Base-by-base conservation (phyloP, 2,113 vertebrate species). In the Tenebrosternarchus preto region DNA sequence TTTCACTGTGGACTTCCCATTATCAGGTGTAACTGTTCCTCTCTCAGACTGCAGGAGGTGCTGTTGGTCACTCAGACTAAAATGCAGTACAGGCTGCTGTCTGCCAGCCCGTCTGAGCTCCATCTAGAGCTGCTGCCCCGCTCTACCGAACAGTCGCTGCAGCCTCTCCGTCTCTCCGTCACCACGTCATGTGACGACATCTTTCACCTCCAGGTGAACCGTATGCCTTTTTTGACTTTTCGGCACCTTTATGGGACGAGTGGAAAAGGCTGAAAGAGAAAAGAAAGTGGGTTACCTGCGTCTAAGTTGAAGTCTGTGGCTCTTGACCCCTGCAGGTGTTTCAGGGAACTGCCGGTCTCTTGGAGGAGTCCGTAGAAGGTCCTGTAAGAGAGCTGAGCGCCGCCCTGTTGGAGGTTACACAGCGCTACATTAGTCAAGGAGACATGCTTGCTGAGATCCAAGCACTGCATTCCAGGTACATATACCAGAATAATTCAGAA, bases 401-500 rank as follows among this genome's bases (percentile, higher is more conserved):
- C 1, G 78, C 85, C 75, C 78, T 93, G 80, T 82, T 89, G 81
- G 89, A 90, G 59, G 63, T 91, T 36, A 81, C 90, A 81, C 86
- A 91, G 82, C 31, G 83, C 11, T 93, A 90, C 57, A 4, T 80
- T 31, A 89, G 88, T 50, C 91, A 93, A 85, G 86, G 85, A 0
- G 86, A 89, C 71, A 89, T 93, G 84, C 88, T 93, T 85, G 53
- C 81, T 1, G 92, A 93, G 88, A 90, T 93, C 77, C 91, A 92
- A 86, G 16, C 76, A 1, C 88, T 93, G 46, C 90, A 90, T 27
- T 88, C 85, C 77, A 91, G 91, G 92, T 93, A 81, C 19, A 85
- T 7, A 4, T 25, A 11, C 4, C 53, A 39, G 29, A 78, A 7
- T 39, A 33, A 60, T 31, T 50, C 8, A 50, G 43, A 50, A 50